Evolutionary conservation across 2,113 vertebrate species (phyloP), one percentile per base, ranked within the genome.

Genomic region (Ramphastos sulfuratus): DNA sequence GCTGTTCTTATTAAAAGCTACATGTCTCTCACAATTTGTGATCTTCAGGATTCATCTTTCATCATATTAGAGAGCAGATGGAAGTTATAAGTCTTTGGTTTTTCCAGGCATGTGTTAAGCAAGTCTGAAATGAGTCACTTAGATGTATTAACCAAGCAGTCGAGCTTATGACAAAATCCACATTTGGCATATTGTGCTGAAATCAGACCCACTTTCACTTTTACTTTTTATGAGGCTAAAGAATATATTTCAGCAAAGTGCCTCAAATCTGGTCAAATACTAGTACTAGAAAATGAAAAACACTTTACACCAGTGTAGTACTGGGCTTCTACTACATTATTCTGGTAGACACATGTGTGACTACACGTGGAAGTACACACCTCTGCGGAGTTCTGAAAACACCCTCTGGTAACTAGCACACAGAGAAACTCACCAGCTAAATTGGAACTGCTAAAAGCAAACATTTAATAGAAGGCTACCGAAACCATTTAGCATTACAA

Each of bases 91-190:
- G 88, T 77, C 90, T 92, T 88, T 70, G 82, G 28, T 64, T 94
- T 95, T 96, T 81, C 92, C 72, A 80, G 56, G 89, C 87, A 83
- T 74, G 82, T 95, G 93, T 84, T 95, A 96, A 94, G 92, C 88
- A 94, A 96, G 88, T 91, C 90, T 96, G 93, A 94, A 96, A 96
- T 96, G 79, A 96, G 76, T 90, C 93, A 93, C 90, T 96, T 78
- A 88, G 48, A 91, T 0, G 2, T 90, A 95, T 94, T 91, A 94
- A 87, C 23, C 42, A 76, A 93, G 88, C 88, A 93, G 92, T 81
- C 6, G 2, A 93, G 90, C 87, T 59, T 86, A 77, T 55, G 80
- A 94, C 82, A 88, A 80, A 94, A 94, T 71, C 72, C 7, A 3
- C 37, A 70, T 80, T 77, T 60, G 87, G 72, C 79, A 90, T 85